phyloP scores from a whole-genome alignment of 2,113 vertebrate genomes.

The Rousettus leschenaultii region DNA sequence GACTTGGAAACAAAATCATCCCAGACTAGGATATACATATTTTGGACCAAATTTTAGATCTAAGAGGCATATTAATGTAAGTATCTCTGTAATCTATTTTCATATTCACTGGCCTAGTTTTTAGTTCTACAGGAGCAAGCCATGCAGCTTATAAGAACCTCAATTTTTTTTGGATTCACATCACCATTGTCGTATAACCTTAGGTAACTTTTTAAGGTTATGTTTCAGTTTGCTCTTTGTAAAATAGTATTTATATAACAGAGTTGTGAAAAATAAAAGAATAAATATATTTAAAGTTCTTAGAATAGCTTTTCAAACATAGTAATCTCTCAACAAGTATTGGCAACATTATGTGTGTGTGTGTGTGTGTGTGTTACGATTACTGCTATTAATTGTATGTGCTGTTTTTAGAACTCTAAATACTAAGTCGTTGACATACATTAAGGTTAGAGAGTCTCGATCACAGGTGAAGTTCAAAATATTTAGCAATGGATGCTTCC shows the following conservation, averaged over 20 bases:
- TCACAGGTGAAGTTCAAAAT: background rate
- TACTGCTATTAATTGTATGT: background rate
- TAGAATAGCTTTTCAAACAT: background rate
- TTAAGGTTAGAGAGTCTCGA: background rate
- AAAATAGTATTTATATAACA: background rate
- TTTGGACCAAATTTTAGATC: background rate
- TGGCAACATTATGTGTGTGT: background rate
- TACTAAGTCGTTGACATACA: background rate
- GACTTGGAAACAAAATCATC: background rate
- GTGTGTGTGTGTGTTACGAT: background rate
- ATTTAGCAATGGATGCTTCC: background rate
- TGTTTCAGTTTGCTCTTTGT: background rate
- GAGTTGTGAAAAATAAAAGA: background rate
- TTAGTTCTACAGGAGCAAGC: background rate
- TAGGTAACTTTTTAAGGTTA: background rate
- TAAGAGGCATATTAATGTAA: background rate
- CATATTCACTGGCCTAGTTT: background rate
- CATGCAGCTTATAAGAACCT: background rate
- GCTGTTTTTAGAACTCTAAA: background rate
- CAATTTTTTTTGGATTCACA: background rate
- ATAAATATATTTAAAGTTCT: background rate
- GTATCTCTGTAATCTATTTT: background rate
- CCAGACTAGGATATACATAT: background rate
- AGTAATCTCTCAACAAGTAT: background rate
- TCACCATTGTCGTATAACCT: background rate